A percentile compares a stretch with the other conserved stretches of the same genome.
Conservation (phyloP, 2,113 vertebrate species). For the Nerophis lumbriciformis region DNA sequence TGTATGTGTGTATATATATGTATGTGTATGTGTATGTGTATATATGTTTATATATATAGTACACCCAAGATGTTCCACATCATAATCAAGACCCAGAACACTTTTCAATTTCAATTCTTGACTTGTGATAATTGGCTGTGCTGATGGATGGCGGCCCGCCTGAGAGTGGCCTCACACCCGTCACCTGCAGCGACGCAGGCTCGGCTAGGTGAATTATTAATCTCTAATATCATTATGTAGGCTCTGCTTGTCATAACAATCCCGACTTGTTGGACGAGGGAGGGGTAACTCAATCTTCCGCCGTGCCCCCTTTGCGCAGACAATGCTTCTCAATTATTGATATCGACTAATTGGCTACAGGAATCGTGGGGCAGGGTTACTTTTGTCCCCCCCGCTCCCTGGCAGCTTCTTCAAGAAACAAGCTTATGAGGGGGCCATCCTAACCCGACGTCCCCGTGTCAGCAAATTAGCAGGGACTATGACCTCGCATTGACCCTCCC, state of each 20-base stretch:
- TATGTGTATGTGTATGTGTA: too few relatives aligned
- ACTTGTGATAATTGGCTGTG: slow-evolving; percentile 61
- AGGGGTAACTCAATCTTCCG: slow-evolving; percentile 78
- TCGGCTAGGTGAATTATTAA: slow-evolving; percentile 82
- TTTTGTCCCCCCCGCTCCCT: slow-evolving; percentile 86
- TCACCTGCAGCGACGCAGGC: slow-evolving; percentile 68
- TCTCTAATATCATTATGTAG: slow-evolving; percentile 94
- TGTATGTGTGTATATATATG: too few relatives aligned
- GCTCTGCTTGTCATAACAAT: slow-evolving; percentile 91
- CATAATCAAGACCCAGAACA: slow-evolving; percentile 15
- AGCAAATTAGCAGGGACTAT: slow-evolving; percentile 79
- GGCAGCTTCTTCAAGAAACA: slow-evolving; percentile 82
- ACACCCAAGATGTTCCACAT: background rate
- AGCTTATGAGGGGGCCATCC: slow-evolving; percentile 72
- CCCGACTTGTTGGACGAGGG: slow-evolving; percentile 69
- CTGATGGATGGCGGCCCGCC: slow-evolving; percentile 41
- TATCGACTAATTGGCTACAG: slow-evolving; percentile 96
- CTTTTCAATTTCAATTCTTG: slow-evolving; percentile 61
- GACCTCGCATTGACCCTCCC: slow-evolving; percentile 37
- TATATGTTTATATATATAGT: too few relatives aligned
- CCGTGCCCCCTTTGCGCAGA: slow-evolving; percentile 77
- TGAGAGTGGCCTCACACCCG: slow-evolving; percentile 35
- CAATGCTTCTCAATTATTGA: slow-evolving; percentile 94
- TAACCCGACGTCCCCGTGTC: slow-evolving; percentile 69
- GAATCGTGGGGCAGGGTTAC: slow-evolving; percentile 85